Percentiles rank a stretch among this genome's conserved stretches.
Conservation (phyloP, 2,888 invertebrate genomes). For the Dryocosmus kuriphilus region DNA sequence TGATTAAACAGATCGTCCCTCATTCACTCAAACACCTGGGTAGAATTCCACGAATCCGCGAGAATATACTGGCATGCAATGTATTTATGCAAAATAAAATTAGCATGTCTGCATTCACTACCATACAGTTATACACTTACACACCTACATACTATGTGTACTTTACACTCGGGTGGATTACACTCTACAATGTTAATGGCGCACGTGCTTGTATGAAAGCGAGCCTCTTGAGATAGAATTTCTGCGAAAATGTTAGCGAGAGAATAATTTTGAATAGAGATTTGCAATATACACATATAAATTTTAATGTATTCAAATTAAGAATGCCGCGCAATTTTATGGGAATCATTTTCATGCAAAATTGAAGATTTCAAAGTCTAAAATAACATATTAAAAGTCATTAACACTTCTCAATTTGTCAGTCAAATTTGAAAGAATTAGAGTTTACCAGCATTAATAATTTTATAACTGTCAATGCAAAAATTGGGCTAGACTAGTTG, state of each 20-base stretch:
- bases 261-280: neutral
- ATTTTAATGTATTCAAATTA: too few species aligned
- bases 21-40: conserved; percentile 22
- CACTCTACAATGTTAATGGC: neutral
- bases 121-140: conserved; percentile 8
- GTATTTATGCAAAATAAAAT: conserved; percentile 23
- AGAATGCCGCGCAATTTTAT: too few species aligned
- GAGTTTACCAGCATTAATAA: too few species aligned
- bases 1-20: conserved; percentile 16
- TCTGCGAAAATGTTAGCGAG: neutral
- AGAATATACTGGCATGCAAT: conserved; percentile 14
- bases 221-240: neutral
- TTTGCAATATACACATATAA: neutral
- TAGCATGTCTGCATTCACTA: conserved; percentile 19
- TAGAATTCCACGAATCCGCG: conserved; percentile 8
- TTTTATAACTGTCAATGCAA: too few species aligned
- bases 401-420: too few species aligned
- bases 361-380: too few species aligned
- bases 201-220: conserved; percentile 5
- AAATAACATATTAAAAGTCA: too few species aligned
- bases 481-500: too few species aligned
- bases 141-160: neutral
- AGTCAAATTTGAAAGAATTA: too few species aligned
- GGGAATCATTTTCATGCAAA: too few species aligned
- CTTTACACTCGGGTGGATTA: neutral